These are phyloP conservation scores for Volucella inflata DNA, from an alignment of 2,888 invertebrate species.

Conservation along the genomic window DNA sequence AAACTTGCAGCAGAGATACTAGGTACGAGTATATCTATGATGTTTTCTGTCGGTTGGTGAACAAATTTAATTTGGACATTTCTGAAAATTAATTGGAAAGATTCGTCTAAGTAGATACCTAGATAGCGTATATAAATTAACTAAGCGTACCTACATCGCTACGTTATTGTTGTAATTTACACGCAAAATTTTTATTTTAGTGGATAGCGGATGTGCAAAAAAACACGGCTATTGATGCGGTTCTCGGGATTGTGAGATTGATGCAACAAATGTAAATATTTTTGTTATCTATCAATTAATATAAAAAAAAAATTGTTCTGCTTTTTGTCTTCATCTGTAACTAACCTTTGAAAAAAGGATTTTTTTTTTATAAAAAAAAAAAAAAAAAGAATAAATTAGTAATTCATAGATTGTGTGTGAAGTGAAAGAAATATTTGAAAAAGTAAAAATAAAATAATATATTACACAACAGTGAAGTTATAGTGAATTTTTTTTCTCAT, in stretches of 20 bases:
- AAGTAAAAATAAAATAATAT: conserved; percentile 31
- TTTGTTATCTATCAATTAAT: conserved; percentile 28
- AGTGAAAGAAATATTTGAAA: conserved; percentile 13
- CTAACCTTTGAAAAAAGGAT: conserved; percentile 30
- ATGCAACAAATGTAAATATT: conserved; percentile 71
- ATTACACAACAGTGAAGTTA: conserved; percentile 42
- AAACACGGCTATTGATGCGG: conserved; percentile 63
- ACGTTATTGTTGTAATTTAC: too few relatives aligned
- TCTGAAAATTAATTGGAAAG: too few relatives aligned
- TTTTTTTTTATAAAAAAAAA: background rate
- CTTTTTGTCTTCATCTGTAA: conserved; percentile 23
- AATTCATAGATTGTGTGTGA: conserved; percentile 23
- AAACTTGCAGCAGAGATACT: too few relatives aligned
- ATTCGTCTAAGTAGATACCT: too few relatives aligned
- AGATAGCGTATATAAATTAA: too few relatives aligned
- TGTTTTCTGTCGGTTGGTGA: too few relatives aligned
- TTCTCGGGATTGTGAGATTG: conserved; percentile 53
- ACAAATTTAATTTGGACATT: too few relatives aligned
- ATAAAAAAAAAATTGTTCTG: conserved; percentile 8
- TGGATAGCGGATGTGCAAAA: too few relatives aligned
- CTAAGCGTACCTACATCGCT: too few relatives aligned
- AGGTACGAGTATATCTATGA: too few relatives aligned
- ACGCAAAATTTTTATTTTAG: too few relatives aligned
- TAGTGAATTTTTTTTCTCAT: conserved; percentile 13
- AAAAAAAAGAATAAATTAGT: background rate